Percentiles rank a stretch among this genome's conserved stretches.
phyloP scores from a whole-genome alignment of 2,888 invertebrate species.

The Yponomeuta evonymella region DNA sequence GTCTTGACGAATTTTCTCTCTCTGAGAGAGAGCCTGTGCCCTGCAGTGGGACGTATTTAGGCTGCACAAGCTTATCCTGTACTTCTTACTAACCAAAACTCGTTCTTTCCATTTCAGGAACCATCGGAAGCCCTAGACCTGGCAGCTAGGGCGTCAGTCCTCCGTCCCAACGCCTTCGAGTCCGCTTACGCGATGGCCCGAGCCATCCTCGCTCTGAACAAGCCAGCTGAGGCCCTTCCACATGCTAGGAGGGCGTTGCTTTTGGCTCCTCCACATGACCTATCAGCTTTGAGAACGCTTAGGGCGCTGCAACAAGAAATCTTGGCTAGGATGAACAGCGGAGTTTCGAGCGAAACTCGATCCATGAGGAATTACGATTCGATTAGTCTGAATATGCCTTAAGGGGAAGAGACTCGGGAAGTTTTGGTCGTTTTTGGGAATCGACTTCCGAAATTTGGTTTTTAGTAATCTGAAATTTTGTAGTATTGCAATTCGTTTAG shows the following conservation, averaged over 20 bases:
- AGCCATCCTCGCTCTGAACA: constrained; percentile 86
- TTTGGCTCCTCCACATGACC: constrained; percentile 82
- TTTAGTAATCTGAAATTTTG: not conserved
- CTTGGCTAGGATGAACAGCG: constrained; percentile 65
- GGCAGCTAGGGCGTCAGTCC: constrained; percentile 88
- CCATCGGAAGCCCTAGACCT: constrained; percentile 90
- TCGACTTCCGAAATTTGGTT: not conserved
- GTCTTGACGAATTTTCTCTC: too few relatives aligned
- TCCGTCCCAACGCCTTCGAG: constrained; percentile 92
- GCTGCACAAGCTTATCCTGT: too few relatives aligned
- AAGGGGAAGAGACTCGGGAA: not conserved
- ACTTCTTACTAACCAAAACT: not conserved
- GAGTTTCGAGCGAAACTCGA: constrained; percentile 54
- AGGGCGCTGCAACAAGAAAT: constrained; percentile 85
- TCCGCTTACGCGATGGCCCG: constrained; percentile 94
- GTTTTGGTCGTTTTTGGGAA: not conserved
- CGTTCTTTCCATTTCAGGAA: constrained; percentile 75
- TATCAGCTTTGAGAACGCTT: constrained; percentile 84
- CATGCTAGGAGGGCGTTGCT: constrained; percentile 89
- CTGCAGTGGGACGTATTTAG: too few relatives aligned
- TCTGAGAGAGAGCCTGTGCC: too few relatives aligned
- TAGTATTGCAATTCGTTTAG: too few relatives aligned
- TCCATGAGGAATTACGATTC: constrained; percentile 66
- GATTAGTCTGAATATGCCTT: constrained; percentile 69
- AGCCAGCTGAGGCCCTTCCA: constrained; percentile 83